These are phyloP conservation scores for Cryptus viduatorius DNA, from an alignment of 2,888 invertebrate genomes.

Conservation along the genomic window DNA sequence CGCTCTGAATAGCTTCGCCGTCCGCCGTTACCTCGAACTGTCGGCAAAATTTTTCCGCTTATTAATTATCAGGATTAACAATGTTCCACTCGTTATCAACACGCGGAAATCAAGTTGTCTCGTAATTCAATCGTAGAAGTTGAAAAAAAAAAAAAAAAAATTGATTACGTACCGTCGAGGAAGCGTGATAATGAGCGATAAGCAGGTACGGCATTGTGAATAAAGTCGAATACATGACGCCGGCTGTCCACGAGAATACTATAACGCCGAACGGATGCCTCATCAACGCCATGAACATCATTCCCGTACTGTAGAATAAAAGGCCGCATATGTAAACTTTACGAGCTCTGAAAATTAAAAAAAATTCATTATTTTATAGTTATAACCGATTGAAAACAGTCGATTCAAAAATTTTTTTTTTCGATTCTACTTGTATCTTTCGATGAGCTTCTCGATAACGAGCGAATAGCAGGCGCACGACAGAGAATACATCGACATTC, in stretches of 20 bases:
- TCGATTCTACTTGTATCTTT: slow-evolving; percentile 86
- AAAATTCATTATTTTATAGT: slow-evolving; percentile 9
- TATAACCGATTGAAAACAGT: not conserved
- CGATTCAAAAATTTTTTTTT: not conserved
- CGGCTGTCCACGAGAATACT: slow-evolving; percentile 96
- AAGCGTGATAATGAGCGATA: slow-evolving; percentile 97
- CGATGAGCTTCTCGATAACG: slow-evolving; percentile 94
- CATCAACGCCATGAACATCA: slow-evolving; percentile 93
- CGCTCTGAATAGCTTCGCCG: slow-evolving; percentile 87
- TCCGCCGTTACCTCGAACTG: slow-evolving; percentile 88
- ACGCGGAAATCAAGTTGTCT: too few species aligned
- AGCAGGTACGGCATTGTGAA: slow-evolving; percentile 98
- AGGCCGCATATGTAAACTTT: slow-evolving; percentile 95
- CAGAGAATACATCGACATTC: slow-evolving; percentile 98
- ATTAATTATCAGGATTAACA: not conserved
- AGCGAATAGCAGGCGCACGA: slow-evolving; percentile 97
- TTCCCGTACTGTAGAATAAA: slow-evolving; percentile 94
- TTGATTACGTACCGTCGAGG: slow-evolving; percentile 90
- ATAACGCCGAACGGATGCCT: slow-evolving; percentile 93
- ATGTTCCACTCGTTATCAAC: too few species aligned
- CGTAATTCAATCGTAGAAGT: not conserved
- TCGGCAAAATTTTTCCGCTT: slow-evolving; percentile 68
- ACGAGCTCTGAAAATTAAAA: slow-evolving; percentile 89
- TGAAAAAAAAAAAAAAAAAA: not conserved
- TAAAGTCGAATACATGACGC: slow-evolving; percentile 98